Evolutionary conservation across 2,888 invertebrate species (phyloP).

Genomic region (Agriopis leucophaearia): DNA sequence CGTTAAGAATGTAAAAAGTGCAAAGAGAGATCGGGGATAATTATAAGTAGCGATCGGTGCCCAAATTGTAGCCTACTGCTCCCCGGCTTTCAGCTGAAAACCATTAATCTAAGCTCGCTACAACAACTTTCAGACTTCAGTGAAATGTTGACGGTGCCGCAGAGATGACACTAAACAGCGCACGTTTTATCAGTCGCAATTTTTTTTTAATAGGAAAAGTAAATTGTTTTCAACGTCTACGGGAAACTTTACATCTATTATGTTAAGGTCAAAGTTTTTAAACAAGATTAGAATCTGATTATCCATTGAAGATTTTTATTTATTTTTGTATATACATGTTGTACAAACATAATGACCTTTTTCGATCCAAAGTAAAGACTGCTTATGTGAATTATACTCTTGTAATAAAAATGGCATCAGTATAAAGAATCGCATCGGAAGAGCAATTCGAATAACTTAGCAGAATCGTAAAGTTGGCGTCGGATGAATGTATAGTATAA

Average conservation of each 20-base stretch:
- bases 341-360: slow-evolving; percentile 49
- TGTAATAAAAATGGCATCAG: slow-evolving; percentile 64
- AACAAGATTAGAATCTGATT: not conserved
- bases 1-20: slow-evolving; percentile 59
- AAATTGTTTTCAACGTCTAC: too few species aligned
- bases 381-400: slow-evolving; percentile 57
- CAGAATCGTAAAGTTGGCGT: slow-evolving; percentile 71
- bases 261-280: not conserved
- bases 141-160: too few species aligned
- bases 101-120: slow-evolving; percentile 57
- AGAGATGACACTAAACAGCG: too few species aligned
- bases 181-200: too few species aligned
- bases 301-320: too few species aligned
- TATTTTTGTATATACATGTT: too few species aligned
- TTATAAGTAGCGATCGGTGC: slow-evolving; percentile 61
- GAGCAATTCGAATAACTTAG: slow-evolving; percentile 71
- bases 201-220: too few species aligned
- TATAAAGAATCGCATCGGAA: slow-evolving; percentile 66
- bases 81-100: slow-evolving; percentile 47
- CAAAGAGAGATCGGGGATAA: slow-evolving; percentile 54
- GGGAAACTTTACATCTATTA: too few species aligned
- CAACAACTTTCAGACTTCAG: too few species aligned
- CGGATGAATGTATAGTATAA: slow-evolving; percentile 60
- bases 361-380: slow-evolving; percentile 51
- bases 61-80: slow-evolving; percentile 52